Evolutionary conservation across 2,113 vertebrate genomes (phyloP).

Genomic region (Aix galericulata): DNA sequence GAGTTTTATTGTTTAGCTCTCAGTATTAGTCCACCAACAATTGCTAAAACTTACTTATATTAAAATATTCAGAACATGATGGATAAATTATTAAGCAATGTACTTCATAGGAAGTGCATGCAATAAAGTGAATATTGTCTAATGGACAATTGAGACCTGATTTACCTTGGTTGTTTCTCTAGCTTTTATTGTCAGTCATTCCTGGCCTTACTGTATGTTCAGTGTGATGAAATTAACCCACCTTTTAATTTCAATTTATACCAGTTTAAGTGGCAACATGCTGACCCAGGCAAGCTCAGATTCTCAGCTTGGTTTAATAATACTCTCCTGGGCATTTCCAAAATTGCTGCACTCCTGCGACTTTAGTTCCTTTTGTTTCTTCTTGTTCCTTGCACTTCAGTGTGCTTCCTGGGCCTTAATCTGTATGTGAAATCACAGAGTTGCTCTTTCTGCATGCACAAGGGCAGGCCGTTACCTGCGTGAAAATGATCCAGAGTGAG

Average conservation of each 20-base stretch:
- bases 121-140: neutral
- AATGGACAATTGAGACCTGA: neutral
- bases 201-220: neutral
- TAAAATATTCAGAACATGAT: neutral
- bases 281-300: neutral
- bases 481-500: neutral
- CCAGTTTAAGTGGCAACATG: neutral
- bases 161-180: neutral
- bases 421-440: neutral
- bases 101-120: neutral
- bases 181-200: neutral
- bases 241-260: conserved; percentile 4
- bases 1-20: neutral
- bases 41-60: neutral
- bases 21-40: neutral
- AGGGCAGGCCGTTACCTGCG: neutral
- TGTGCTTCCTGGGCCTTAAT: neutral
- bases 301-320: neutral
- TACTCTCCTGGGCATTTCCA: neutral
- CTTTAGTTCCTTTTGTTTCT: neutral
- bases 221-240: neutral
- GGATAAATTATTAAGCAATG: neutral
- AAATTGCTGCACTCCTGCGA: neutral
- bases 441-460: neutral
- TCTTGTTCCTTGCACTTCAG: neutral